Conservation (phyloP, 2,797 vertebrate species). For the Brachymystax lenok region DNA sequence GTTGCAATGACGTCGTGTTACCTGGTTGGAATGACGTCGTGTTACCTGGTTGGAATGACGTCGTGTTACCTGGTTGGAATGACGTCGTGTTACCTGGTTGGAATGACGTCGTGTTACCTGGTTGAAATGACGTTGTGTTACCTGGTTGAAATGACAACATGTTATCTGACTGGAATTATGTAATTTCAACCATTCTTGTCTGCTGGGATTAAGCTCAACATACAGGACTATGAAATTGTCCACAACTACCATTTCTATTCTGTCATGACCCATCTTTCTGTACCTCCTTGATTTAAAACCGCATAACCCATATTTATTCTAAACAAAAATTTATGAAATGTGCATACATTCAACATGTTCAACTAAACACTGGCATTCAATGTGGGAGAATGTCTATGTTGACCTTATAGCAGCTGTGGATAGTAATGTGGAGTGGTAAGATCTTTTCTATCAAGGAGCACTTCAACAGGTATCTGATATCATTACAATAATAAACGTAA, state of each 20-base stretch:
- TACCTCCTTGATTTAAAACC: neutral
- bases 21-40: too few species aligned
- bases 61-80: too few species aligned
- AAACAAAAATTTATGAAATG: slow-evolving; percentile 19
- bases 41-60: too few species aligned
- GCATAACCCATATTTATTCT: slow-evolving; percentile 5
- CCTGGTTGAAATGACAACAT: too few species aligned
- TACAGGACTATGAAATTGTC: neutral
- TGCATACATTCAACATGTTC: slow-evolving; percentile 65
- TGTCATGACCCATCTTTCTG: neutral
- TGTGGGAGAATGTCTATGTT: slow-evolving; percentile 36
- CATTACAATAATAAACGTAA: neutral
- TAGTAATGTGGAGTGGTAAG: slow-evolving; percentile 43
- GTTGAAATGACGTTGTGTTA: too few species aligned
- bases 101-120: too few species aligned
- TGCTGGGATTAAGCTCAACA: neutral
- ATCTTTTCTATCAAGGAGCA: slow-evolving; percentile 45
- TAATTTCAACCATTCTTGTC: neutral
- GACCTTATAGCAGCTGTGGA: slow-evolving; percentile 54
- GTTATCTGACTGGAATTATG: neutral
- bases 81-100: too few species aligned
- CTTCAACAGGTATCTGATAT: slow-evolving; percentile 28
- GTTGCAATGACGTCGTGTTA: too few species aligned
- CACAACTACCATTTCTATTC: neutral
- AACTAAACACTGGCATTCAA: slow-evolving; percentile 43